Evolutionary conservation across 2,797 vertebrate species (phyloP).

Genomic region (Tokudaia tokunoshimensis): DNA sequence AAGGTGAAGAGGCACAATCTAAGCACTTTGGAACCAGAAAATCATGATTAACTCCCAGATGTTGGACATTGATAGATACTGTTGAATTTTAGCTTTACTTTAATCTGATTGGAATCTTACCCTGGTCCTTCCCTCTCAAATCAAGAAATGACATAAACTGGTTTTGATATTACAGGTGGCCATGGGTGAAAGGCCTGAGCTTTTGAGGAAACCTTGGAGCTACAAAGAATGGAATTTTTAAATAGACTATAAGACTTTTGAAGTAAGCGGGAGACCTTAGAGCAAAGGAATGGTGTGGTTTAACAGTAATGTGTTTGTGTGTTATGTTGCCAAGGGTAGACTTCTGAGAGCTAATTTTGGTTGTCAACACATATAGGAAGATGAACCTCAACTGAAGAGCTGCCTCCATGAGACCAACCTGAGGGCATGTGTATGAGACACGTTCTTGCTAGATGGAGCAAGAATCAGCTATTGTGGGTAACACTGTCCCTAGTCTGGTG

Average conservation of each 20-base stretch:
- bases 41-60: background rate
- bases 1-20: background rate
- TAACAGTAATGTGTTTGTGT: background rate
- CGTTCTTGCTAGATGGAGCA: background rate
- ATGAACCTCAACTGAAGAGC: background rate
- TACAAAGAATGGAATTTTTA: background rate
- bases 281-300: background rate
- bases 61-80: background rate
- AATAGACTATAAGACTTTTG: background rate
- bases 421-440: background rate
- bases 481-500: too few relatives aligned
- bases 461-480: too few relatives aligned
- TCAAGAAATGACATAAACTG: background rate
- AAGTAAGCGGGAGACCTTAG: background rate
- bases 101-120: background rate
- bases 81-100: background rate
- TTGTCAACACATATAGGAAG: background rate
- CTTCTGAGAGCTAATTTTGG: background rate
- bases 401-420: background rate
- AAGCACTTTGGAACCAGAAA: background rate
- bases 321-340: background rate
- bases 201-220: background rate
- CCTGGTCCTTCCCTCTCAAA: background rate
- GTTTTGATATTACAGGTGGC: background rate
- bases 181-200: background rate